phyloP scores from a whole-genome alignment of 1,140 invertebrate genomes.

The Drosophila mojavensis region DNA sequence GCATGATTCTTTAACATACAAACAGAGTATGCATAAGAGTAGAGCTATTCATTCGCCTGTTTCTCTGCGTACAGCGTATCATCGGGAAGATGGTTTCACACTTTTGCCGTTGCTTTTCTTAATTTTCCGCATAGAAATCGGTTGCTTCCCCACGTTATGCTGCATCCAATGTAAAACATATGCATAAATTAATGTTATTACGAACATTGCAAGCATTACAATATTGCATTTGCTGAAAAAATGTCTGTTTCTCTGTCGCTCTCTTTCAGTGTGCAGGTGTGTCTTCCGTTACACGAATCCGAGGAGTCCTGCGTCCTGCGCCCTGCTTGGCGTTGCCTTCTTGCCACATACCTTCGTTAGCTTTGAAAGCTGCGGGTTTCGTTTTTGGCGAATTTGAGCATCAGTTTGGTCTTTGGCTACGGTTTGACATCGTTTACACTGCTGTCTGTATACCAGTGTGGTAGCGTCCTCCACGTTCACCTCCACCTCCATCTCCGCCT shows the following conservation, averaged over 20 bases:
- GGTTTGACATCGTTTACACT: slow-evolving; percentile 62
- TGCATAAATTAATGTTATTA: slow-evolving; percentile 75
- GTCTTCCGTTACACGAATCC: slow-evolving; percentile 62
- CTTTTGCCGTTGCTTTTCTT: slow-evolving; percentile 48
- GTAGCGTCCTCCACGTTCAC: slow-evolving; percentile 1
- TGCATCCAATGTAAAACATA: slow-evolving; percentile 69
- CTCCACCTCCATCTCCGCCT: slow-evolving; percentile 4
- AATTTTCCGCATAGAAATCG: slow-evolving; percentile 58
- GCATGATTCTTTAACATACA: background rate
- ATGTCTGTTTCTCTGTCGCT: slow-evolving; percentile 18
- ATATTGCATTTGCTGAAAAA: slow-evolving; percentile 76
- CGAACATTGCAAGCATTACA: slow-evolving; percentile 58
- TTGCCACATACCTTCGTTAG: slow-evolving; percentile 48
- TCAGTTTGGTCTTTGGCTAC: slow-evolving; percentile 68
- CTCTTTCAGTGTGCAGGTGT: background rate
- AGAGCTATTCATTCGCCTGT: too few relatives aligned
- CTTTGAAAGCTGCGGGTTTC: slow-evolving; percentile 50
- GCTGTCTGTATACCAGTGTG: slow-evolving; percentile 29
- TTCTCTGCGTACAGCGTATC: too few relatives aligned
- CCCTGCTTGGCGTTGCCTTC: slow-evolving; percentile 12
- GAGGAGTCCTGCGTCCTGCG: slow-evolving; percentile 30
- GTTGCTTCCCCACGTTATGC: slow-evolving; percentile 28
- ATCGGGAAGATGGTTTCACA: background rate
- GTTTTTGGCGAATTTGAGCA: slow-evolving; percentile 53
- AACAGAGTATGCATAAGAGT: background rate